A percentile compares a stretch with the other conserved stretches of the same genome.
phyloP scores from a whole-genome alignment of 2,113 vertebrate genomes.

The Macrotis lagotis region DNA sequence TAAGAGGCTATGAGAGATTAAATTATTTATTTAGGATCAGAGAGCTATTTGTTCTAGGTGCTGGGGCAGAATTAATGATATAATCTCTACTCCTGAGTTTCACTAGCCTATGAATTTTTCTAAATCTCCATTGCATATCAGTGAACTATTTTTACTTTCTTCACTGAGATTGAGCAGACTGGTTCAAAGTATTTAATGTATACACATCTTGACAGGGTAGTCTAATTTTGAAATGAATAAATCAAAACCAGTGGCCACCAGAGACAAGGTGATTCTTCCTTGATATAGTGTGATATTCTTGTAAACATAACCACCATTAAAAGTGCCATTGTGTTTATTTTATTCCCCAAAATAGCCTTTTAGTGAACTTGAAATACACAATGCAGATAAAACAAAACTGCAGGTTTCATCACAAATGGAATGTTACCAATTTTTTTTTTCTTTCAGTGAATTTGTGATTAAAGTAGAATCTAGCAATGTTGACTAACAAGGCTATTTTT shows the following conservation, averaged over 20 bases:
- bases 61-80: background rate
- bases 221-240: background rate
- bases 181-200: background rate
- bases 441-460: constrained; percentile 16
- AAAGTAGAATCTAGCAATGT: constrained; percentile 42
- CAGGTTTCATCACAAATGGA: constrained; percentile 12
- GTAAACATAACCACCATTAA: background rate
- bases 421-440: background rate
- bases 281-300: background rate
- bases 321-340: background rate
- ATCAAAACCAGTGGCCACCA: background rate
- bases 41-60: background rate
- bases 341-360: constrained; percentile 39
- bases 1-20: background rate
- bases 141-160: background rate
- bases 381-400: background rate
- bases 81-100: background rate
- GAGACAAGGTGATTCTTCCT: background rate
- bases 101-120: background rate
- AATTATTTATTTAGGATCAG: background rate
- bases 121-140: background rate
- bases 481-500: background rate
- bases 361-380: constrained; percentile 44
- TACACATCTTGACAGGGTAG: background rate
- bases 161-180: background rate